phyloP scores from a whole-genome alignment of 1,140 invertebrate genomes.

The Drosophila dunni region DNA sequence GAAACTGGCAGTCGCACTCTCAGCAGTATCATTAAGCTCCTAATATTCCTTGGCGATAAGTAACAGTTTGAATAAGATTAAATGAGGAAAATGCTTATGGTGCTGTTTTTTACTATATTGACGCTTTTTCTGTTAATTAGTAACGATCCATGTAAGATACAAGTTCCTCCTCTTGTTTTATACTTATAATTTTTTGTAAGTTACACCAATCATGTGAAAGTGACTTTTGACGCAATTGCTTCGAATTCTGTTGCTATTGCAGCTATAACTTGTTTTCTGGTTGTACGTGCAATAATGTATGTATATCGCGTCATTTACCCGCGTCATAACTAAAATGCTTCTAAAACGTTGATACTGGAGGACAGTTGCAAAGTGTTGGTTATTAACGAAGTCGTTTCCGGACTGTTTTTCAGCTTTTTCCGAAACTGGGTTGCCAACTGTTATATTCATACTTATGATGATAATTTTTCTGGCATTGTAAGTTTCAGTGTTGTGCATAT shows the following conservation, averaged over 20 bases:
- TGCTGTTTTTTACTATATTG: constrained; percentile 31
- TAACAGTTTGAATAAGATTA: constrained; percentile 73
- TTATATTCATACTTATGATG: constrained; percentile 32
- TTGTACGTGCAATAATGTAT: constrained; percentile 38
- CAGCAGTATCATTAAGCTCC: constrained; percentile 41
- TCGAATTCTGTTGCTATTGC: constrained; percentile 44
- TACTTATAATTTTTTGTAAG: background rate
- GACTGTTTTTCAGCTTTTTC: constrained; percentile 15
- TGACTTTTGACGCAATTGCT: constrained; percentile 51
- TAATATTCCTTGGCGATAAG: constrained; percentile 68
- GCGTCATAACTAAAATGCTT: constrained; percentile 37
- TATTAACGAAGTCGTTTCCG: constrained; percentile 41
- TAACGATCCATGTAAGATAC: too few species aligned
- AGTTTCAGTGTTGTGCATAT: constrained; percentile 6
- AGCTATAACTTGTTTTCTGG: constrained; percentile 51
- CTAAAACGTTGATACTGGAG: constrained; percentile 51
- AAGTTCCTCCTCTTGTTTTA: constrained; percentile 50
- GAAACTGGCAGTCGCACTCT: constrained; percentile 58
- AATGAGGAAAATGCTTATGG: constrained; percentile 30
- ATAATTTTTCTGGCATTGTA: constrained; percentile 31
- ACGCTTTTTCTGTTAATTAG: constrained; percentile 13
- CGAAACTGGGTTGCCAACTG: constrained; percentile 14
- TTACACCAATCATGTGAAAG: constrained; percentile 38
- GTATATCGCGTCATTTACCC: constrained; percentile 56
- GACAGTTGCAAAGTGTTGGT: constrained; percentile 73